These are phyloP conservation scores for Rhyacichthys aspro DNA, from an alignment of 2,797 vertebrate species.

Conservation along the genomic window DNA sequence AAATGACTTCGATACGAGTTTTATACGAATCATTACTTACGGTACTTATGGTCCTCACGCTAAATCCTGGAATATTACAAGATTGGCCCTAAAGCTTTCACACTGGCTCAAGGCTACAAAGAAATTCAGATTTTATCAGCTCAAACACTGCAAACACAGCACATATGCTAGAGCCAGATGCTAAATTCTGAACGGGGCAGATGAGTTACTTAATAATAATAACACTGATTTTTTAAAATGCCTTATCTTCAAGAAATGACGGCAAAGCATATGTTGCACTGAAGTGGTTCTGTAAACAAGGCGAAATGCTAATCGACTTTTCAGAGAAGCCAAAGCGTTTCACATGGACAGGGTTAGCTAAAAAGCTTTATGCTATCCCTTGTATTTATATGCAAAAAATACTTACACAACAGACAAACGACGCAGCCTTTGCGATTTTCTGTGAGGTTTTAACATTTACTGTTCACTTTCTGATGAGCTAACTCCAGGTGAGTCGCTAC, in stretches of 20 bases:
- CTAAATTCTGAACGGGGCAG: neutral
- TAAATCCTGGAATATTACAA: neutral
- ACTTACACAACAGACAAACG: slow-evolving; percentile 53
- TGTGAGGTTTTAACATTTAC: neutral
- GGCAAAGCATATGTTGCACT: neutral
- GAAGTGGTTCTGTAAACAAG: slow-evolving; percentile 37
- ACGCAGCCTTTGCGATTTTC: neutral
- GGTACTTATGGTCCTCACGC: no score
- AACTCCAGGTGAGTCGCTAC: neutral
- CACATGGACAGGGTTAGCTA: slow-evolving; percentile 65
- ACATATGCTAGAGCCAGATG: slow-evolving; percentile 18
- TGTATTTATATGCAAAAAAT: neutral
- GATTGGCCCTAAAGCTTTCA: no score
- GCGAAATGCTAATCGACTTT: slow-evolving; percentile 15
- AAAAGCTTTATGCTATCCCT: slow-evolving; percentile 43
- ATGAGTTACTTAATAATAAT: neutral
- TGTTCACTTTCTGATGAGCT: slow-evolving; percentile 5
- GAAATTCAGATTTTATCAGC: slow-evolving; percentile 8
- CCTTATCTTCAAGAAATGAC: no score
- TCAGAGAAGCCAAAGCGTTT: slow-evolving; percentile 12
- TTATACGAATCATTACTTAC: no score
- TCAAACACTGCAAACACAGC: slow-evolving; percentile 29
- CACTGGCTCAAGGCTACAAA: neutral
- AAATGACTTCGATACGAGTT: no score
- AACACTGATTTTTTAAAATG: neutral